Percentiles rank a stretch among this genome's conserved stretches.
Evolutionary conservation across 1,140 invertebrate genomes (phyloP).

Genomic region (Ceratosolen solmsi): DNA sequence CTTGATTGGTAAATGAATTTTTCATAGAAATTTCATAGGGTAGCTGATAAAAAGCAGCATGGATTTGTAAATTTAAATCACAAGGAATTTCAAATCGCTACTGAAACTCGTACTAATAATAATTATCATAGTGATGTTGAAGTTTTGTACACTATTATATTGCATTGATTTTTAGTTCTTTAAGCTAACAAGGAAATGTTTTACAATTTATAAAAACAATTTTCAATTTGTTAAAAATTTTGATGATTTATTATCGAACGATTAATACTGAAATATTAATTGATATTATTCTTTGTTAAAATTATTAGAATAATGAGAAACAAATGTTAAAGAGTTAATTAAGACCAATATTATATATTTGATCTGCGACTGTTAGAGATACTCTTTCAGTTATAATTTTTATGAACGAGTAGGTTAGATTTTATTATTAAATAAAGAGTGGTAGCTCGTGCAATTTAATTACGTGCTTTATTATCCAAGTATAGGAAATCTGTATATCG

Average conservation of each 20-base stretch:
- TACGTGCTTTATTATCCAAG: slow-evolving; percentile 46
- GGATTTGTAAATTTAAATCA: slow-evolving; percentile 35
- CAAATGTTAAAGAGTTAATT: slow-evolving; percentile 30
- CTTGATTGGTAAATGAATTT: slow-evolving; percentile 21
- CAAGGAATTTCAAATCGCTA: slow-evolving; percentile 36
- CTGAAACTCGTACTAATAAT: slow-evolving; percentile 32
- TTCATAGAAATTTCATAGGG: slow-evolving; percentile 45
- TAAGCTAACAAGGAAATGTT: background rate
- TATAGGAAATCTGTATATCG: slow-evolving; percentile 40
- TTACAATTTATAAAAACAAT: background rate
- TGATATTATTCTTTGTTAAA: slow-evolving; percentile 35
- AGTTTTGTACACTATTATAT: slow-evolving; percentile 37
- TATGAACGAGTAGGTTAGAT: slow-evolving; percentile 30
- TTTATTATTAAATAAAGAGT: slow-evolving; percentile 51
- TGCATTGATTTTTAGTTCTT: slow-evolving; percentile 21
- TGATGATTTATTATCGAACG: slow-evolving; percentile 13
- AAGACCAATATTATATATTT: slow-evolving; percentile 51
- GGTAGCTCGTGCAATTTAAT: slow-evolving; percentile 52
- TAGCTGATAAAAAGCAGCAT: slow-evolving; percentile 12
- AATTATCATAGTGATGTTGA: slow-evolving; percentile 33
- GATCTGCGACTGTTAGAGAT: slow-evolving; percentile 50
- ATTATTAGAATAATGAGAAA: slow-evolving; percentile 2
- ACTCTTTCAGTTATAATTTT: slow-evolving; percentile 32
- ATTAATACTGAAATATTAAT: slow-evolving; percentile 17
- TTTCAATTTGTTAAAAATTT: slow-evolving; percentile 23